Conservation (phyloP, 2,888 invertebrate species). For the Plusia festucae region DNA sequence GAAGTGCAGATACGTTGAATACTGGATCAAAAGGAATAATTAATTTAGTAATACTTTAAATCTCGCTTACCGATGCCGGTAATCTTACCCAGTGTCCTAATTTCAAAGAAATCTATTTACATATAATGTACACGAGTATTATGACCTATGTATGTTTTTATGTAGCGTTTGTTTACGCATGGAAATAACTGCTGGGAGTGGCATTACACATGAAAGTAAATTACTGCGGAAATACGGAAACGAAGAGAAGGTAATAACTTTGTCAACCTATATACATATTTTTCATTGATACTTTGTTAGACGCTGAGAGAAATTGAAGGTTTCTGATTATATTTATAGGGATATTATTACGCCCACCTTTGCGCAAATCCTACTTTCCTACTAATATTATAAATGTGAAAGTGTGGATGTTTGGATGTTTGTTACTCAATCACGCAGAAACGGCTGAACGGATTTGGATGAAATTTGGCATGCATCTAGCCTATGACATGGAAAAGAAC, state of each 20-base stretch:
- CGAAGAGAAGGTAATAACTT: background rate
- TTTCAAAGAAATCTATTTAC: background rate
- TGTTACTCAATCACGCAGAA: too few species aligned
- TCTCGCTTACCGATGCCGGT: background rate
- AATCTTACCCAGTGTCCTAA: background rate
- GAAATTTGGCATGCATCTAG: too few species aligned
- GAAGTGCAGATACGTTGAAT: too few species aligned
- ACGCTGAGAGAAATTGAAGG: too few species aligned
- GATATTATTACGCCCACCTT: too few species aligned
- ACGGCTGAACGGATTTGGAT: too few species aligned
- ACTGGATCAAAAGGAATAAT: background rate
- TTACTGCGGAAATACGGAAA: conserved; percentile 3
- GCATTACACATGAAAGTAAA: conserved; percentile 4
- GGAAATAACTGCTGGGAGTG: conserved; percentile 1
- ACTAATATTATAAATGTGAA: too few species aligned
- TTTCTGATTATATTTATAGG: too few species aligned
- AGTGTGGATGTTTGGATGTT: too few species aligned
- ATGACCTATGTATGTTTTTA: background rate
- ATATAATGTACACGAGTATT: background rate
- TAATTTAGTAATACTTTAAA: background rate
- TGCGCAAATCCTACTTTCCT: too few species aligned
- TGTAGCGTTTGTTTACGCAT: background rate
- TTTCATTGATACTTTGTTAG: background rate
- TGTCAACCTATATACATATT: background rate
- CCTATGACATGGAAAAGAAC: too few species aligned